phyloP scores from a whole-genome alignment of 2,113 vertebrate species.

The Toxotes jaculatrix region DNA sequence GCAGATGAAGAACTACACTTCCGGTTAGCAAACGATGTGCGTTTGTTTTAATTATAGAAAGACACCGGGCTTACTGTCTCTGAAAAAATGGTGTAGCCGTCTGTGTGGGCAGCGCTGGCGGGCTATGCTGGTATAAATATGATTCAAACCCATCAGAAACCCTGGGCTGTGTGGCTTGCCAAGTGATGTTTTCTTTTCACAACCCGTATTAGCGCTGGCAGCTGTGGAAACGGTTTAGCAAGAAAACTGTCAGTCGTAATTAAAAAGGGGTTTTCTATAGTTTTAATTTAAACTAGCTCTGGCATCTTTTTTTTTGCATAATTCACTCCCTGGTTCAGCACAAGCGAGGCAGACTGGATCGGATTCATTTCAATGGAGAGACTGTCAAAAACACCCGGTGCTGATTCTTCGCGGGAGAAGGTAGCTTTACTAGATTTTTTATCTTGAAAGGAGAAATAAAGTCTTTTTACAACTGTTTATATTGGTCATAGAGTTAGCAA shows the following conservation, averaged over 20 bases:
- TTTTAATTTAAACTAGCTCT: background rate
- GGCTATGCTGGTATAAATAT: fast-evolving
- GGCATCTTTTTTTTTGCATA: background rate
- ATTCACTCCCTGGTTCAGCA: conserved; percentile 4
- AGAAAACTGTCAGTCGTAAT: background rate
- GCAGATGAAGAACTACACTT: conserved; percentile 68
- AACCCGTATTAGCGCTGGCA: background rate
- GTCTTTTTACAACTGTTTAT: background rate
- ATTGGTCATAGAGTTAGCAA: background rate
- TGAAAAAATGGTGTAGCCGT: fast-evolving
- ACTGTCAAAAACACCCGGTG: conserved; percentile 60
- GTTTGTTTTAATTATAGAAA: background rate
- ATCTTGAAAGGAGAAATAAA: background rate
- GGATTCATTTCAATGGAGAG: conserved; percentile 67
- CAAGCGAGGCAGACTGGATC: background rate
- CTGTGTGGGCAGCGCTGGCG: fast-evolving
- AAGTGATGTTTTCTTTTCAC: conserved; percentile 49
- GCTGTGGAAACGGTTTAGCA: conserved; percentile 5
- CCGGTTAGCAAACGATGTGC: background rate
- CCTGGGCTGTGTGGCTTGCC: background rate
- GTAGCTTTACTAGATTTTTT: conserved; percentile 44
- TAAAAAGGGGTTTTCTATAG: background rate
- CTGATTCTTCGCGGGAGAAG: conserved; percentile 49
- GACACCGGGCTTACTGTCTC: fast-evolving
- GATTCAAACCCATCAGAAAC: conserved; percentile 8